A percentile compares a stretch with the other conserved stretches of the same genome.
Conservation (phyloP, 2,797 vertebrate genomes). For the Gallinago nigripennis region DNA sequence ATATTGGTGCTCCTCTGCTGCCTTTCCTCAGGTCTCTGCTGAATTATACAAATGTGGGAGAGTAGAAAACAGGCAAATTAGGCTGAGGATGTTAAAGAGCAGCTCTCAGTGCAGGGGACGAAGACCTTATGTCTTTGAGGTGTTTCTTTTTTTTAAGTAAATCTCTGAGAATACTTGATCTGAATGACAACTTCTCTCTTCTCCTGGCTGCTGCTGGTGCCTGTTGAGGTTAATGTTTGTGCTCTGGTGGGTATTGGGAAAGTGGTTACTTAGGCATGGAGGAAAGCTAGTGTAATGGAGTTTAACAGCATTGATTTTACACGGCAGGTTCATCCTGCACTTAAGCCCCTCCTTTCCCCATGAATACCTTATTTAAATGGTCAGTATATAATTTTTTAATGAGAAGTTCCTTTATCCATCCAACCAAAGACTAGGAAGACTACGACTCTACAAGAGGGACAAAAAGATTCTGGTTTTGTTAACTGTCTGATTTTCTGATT, state of each 20-base stretch:
- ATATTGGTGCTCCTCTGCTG: not conserved
- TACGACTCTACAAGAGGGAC: not conserved
- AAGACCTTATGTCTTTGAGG: not conserved
- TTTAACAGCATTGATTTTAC: constrained; percentile 57
- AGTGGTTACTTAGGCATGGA: not conserved
- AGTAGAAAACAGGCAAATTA: not conserved
- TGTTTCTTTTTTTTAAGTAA: not conserved
- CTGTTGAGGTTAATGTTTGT: not conserved
- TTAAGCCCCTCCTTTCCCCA: constrained; percentile 32
- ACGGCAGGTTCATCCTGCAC: not conserved
- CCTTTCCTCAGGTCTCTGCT: not conserved
- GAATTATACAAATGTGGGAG: not conserved
- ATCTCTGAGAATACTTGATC: not conserved
- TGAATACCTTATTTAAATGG: constrained; percentile 51
- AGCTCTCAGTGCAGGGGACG: rapidly evolving
- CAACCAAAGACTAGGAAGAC: not conserved
- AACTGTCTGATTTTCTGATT: constrained; percentile 13
- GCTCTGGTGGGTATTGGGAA: not conserved
- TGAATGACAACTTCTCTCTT: not conserved
- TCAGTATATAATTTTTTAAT: constrained; percentile 45
- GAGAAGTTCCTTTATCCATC: constrained; percentile 5
- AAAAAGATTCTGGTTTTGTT: constrained; percentile 21
- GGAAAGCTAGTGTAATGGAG: constrained; percentile 21
- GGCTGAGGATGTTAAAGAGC: not conserved
- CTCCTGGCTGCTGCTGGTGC: not conserved